Conservation (phyloP, 2,888 invertebrate species). For the Torymus tubicola region DNA sequence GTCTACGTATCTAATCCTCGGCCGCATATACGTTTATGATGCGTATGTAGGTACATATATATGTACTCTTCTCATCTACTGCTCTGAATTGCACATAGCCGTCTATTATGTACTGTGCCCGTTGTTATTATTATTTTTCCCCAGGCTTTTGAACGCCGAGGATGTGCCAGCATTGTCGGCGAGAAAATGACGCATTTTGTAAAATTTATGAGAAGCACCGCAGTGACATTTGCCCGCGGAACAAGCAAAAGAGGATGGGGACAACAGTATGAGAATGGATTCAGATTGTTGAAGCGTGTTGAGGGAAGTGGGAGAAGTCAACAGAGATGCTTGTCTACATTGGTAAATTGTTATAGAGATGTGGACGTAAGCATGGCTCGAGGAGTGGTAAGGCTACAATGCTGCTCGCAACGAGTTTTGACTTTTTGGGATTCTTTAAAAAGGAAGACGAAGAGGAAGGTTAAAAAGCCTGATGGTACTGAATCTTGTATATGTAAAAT, state of each 20-base stretch:
- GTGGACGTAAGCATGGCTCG: neutral
- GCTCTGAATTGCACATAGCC: too few relatives aligned
- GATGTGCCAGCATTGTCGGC: slow-evolving; percentile 19
- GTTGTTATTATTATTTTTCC: too few relatives aligned
- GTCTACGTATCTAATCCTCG: too few relatives aligned
- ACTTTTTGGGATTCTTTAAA: slow-evolving; percentile 81
- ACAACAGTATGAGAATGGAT: neutral
- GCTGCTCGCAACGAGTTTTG: slow-evolving; percentile 60
- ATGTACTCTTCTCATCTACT: too few relatives aligned
- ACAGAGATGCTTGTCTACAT: neutral
- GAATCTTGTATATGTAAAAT: too few relatives aligned
- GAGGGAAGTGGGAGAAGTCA: neutral
- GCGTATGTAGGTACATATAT: too few relatives aligned
- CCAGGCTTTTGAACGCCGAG: neutral
- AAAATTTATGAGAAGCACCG: slow-evolving; percentile 54
- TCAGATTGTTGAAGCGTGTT: neutral
- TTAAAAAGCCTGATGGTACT: slow-evolving; percentile 67
- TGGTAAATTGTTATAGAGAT: slow-evolving; percentile 35
- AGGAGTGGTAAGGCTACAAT: neutral
- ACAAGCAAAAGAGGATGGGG: neutral
- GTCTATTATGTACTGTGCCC: too few relatives aligned
- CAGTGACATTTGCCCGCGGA: slow-evolving; percentile 41
- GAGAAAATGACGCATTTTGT: slow-evolving; percentile 54
- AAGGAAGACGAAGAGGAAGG: slow-evolving; percentile 80
- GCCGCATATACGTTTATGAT: too few relatives aligned